Evolutionary conservation across 2,888 invertebrate species (phyloP).

Genomic region (Himalopsyche kuldschensis): DNA sequence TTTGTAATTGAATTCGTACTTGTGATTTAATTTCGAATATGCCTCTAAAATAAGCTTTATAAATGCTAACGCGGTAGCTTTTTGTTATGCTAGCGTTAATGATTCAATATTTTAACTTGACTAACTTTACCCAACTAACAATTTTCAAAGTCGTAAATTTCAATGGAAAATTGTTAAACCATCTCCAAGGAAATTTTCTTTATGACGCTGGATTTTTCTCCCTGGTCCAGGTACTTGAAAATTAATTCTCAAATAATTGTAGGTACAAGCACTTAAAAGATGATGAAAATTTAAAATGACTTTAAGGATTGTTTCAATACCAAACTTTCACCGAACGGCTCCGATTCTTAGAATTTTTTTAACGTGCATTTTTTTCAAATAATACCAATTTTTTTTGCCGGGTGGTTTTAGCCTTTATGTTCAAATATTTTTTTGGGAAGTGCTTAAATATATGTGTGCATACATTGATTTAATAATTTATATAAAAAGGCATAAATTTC

Average conservation of each 20-base stretch:
- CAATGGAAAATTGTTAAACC: background rate
- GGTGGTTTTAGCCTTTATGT: too few relatives aligned
- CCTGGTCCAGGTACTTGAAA: background rate
- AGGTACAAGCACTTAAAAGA: background rate
- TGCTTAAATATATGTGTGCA: too few relatives aligned
- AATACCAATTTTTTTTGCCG: too few relatives aligned
- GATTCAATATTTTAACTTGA: background rate
- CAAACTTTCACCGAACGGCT: too few relatives aligned
- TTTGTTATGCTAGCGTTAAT: background rate
- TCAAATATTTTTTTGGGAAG: too few relatives aligned
- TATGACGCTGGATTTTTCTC: background rate
- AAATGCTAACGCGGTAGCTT: background rate
- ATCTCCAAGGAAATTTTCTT: background rate
- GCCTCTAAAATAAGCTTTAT: background rate
- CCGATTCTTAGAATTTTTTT: too few relatives aligned
- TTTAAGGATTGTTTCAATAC: too few relatives aligned
- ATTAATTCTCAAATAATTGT: background rate
- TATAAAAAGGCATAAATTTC: too few relatives aligned
- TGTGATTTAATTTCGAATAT: slow-evolving; percentile 1
- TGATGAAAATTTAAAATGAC: background rate
- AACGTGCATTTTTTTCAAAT: too few relatives aligned
- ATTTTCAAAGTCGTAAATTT: background rate
- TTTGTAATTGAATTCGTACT: background rate
- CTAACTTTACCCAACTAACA: background rate
- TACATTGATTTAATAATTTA: too few relatives aligned